Evolutionary conservation across 2,888 invertebrate species (phyloP).

Genomic region (Dicyrtoma fusca): DNA sequence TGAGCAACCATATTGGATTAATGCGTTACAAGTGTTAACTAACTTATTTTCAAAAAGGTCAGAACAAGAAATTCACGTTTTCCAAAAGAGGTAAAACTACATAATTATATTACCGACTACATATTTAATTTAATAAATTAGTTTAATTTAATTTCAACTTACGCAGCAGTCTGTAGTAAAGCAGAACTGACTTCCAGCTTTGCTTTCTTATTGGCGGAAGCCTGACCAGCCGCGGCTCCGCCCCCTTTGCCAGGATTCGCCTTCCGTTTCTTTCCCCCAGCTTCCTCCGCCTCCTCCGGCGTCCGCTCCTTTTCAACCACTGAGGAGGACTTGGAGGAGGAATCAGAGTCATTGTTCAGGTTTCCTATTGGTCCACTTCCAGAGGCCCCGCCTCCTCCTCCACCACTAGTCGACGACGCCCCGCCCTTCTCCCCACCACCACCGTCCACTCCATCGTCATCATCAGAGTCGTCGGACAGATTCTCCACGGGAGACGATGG

Average conservation of each 20-base stretch:
- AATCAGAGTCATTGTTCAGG: conserved; percentile 8
- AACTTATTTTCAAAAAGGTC: no score
- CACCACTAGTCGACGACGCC: not conserved
- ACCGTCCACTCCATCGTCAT: conserved; percentile 31
- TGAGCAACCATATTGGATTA: not conserved
- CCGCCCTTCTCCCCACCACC: conserved; percentile 26
- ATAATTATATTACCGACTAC: not conserved
- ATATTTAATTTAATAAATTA: not conserved
- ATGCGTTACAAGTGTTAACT: not conserved
- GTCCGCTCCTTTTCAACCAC: conserved; percentile 32
- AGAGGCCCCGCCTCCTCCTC: conserved; percentile 55
- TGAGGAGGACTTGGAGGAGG: conserved; percentile 4
- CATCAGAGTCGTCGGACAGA: conserved; percentile 22
- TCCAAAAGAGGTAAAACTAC: no score
- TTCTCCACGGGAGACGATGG: conserved; percentile 16
- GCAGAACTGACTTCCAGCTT: conserved; percentile 62
- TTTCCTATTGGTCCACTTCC: conserved; percentile 38
- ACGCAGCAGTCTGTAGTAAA: conserved; percentile 59
- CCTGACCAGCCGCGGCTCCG: not conserved
- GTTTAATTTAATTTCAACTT: conserved; percentile 34
- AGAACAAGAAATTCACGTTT: no score
- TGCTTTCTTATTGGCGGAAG: conserved; percentile 64
- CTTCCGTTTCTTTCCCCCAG: conserved; percentile 45
- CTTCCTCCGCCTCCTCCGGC: conserved; percentile 58
- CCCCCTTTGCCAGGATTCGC: conserved; percentile 39